Percentiles rank a stretch among this genome's conserved stretches.
Conservation (phyloP, 2,113 vertebrate species). For the Siphamia tubifer region DNA sequence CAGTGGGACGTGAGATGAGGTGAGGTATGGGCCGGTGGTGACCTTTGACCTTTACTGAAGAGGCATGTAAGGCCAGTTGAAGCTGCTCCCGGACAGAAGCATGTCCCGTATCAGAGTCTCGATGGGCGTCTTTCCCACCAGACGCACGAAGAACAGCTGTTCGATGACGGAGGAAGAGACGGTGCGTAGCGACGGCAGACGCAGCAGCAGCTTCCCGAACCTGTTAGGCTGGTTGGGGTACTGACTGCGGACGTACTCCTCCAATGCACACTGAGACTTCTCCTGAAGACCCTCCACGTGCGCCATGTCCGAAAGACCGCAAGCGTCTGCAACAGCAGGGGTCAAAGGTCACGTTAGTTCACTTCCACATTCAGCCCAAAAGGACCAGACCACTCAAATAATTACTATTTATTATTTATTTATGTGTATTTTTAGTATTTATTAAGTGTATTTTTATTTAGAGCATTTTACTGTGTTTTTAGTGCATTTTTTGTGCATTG, state of each 20-base stretch:
- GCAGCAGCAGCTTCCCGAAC: constrained; percentile 97
- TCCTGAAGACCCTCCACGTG: constrained; percentile 98
- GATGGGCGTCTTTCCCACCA: constrained; percentile 99
- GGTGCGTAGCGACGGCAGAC: constrained; percentile 95
- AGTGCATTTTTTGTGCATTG: no score
- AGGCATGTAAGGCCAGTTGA: constrained; percentile 99
- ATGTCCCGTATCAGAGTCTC: constrained; percentile 99
- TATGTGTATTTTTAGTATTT: no score
- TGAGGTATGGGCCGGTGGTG: constrained; percentile 33
- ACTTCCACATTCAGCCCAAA: no score
- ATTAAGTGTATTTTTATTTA: no score
- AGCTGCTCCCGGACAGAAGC: constrained; percentile 98
- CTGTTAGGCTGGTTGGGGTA: constrained; percentile 96
- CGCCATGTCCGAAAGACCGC: constrained; percentile 94
- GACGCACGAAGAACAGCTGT: constrained; percentile 99
- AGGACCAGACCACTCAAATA: no score
- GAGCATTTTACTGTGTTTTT: no score
- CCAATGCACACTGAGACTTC: constrained; percentile 97
- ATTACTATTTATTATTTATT: no score
- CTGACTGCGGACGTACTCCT: constrained; percentile 97
- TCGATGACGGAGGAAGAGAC: constrained; percentile 99
- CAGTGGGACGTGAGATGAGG: no score
- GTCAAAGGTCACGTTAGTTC: no score
- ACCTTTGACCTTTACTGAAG: constrained; percentile 82
- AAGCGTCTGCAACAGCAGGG: constrained; percentile 96